Evolutionary conservation across 2,797 vertebrate genomes (phyloP).

Genomic region (Melanotaenia maccullochi): DNA sequence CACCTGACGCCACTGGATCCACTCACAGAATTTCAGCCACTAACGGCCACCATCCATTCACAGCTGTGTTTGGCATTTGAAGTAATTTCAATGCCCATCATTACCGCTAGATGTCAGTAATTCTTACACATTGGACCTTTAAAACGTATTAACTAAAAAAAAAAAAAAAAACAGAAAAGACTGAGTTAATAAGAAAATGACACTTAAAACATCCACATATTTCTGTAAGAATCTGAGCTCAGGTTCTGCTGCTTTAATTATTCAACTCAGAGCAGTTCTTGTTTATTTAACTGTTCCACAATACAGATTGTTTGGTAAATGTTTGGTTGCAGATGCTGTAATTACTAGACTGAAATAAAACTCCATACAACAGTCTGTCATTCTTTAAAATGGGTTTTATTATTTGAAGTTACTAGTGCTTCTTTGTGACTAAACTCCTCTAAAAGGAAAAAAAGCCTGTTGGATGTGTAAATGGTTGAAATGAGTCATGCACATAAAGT

Average conservation of each 20-base stretch:
- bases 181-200: no score
- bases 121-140: no score
- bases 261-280: not conserved
- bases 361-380: not conserved
- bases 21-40: no score
- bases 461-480: constrained; percentile 26
- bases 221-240: no score
- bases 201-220: no score
- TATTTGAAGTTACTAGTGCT: not conserved
- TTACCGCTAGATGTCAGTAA: no score
- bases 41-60: no score
- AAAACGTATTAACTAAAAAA: no score
- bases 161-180: no score
- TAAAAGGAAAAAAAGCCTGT: not conserved
- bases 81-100: no score
- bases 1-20: no score
- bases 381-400: not conserved
- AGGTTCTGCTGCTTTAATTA: not conserved
- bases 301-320: not conserved
- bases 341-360: not conserved
- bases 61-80: no score
- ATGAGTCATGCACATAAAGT: constrained; percentile 44
- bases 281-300: not conserved
- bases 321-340: not conserved
- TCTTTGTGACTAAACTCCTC: not conserved